Conservation (phyloP, 2,113 vertebrate species). For the Ciconia stormi region DNA sequence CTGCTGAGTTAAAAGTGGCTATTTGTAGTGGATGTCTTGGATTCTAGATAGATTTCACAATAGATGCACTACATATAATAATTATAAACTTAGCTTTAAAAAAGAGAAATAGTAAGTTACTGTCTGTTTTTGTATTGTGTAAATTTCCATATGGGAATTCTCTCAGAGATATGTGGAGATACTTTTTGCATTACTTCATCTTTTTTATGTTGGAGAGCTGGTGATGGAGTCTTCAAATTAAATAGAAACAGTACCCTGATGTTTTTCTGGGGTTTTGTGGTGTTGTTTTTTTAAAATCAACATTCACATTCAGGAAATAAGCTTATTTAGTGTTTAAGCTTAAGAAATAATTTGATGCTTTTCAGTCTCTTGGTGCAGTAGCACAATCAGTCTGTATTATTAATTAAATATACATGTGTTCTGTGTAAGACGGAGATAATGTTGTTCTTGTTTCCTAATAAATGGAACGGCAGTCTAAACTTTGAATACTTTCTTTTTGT, state of each 20-base stretch:
- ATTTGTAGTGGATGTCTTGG: background rate
- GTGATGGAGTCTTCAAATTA: background rate
- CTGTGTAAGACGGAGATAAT: conserved; percentile 27
- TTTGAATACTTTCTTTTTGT: conserved; percentile 63
- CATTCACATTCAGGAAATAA: background rate
- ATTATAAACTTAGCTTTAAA: background rate
- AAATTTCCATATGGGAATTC: background rate
- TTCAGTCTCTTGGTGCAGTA: background rate
- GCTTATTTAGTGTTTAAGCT: background rate
- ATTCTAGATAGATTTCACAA: background rate
- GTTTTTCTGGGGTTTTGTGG: background rate
- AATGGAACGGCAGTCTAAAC: conserved; percentile 13
- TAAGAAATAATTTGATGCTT: background rate
- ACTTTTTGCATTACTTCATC: background rate
- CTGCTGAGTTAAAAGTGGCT: background rate
- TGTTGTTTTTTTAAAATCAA: background rate
- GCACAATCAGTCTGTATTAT: background rate
- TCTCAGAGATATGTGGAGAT: background rate
- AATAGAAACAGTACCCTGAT: background rate
- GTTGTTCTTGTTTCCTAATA: conserved; percentile 37
- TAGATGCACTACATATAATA: background rate
- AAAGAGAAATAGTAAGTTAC: background rate
- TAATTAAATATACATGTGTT: background rate
- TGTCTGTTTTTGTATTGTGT: background rate
- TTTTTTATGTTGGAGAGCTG: background rate